A percentile compares a stretch with the other conserved stretches of the same genome.
Evolutionary conservation across 1,140 invertebrate species (phyloP).

Genomic region (Lordiphosa mommai): DNA sequence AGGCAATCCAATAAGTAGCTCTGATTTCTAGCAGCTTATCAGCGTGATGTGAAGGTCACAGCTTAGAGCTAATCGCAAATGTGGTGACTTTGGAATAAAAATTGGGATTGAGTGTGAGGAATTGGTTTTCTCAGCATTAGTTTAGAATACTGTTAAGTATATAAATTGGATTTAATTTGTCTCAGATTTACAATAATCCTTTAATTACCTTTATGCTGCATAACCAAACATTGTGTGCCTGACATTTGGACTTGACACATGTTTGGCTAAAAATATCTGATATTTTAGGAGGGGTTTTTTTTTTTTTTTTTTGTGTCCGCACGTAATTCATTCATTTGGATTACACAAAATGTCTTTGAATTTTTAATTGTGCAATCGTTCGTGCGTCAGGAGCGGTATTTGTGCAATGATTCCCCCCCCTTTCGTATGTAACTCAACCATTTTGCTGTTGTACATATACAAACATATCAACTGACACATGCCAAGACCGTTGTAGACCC

Average conservation of each 20-base stretch:
- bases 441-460: too few relatives aligned
- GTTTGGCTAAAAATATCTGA: too few relatives aligned
- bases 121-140: background rate
- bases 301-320: too few relatives aligned
- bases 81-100: background rate
- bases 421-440: background rate
- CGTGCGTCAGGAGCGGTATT: background rate
- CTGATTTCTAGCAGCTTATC: slow-evolving; percentile 6
- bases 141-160: too few relatives aligned
- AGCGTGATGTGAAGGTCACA: slow-evolving; percentile 15
- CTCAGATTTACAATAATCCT: too few relatives aligned
- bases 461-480: too few relatives aligned
- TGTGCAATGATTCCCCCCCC: background rate
- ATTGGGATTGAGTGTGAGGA: background rate
- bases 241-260: too few relatives aligned
- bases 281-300: too few relatives aligned
- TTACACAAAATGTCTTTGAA: background rate
- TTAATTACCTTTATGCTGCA: too few relatives aligned
- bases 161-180: too few relatives aligned
- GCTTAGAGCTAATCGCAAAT: slow-evolving; percentile 24
- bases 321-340: background rate
- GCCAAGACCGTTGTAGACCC: background rate
- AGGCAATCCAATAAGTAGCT: slow-evolving; percentile 17
- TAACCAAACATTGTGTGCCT: too few relatives aligned
- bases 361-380: slow-evolving; percentile 1